Conservation (phyloP, 2,113 vertebrate species). For the Equus quagga region DNA sequence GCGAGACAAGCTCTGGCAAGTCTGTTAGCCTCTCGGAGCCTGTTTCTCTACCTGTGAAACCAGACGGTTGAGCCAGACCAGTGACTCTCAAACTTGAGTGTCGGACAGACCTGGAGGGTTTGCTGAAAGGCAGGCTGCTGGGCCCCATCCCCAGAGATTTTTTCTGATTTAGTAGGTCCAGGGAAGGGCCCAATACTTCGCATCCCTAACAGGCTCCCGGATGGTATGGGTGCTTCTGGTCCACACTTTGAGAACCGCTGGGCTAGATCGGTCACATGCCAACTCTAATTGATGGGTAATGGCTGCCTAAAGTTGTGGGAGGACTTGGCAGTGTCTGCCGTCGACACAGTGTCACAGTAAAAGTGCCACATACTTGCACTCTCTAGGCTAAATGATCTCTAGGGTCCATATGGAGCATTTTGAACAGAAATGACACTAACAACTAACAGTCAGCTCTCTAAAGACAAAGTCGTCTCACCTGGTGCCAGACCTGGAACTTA, state of each 20-base stretch:
- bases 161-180: background rate
- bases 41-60: background rate
- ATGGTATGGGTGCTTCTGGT: background rate
- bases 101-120: background rate
- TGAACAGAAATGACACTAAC: background rate
- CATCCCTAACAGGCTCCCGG: background rate
- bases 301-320: background rate
- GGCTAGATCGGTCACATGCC: background rate
- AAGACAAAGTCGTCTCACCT: background rate
- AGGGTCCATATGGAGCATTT: background rate
- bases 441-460: background rate
- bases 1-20: background rate
- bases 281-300: background rate
- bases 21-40: background rate
- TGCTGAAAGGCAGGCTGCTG: background rate
- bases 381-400: background rate
- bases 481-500: conserved; percentile 70
- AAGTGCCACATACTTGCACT: background rate
- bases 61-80: background rate
- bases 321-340: background rate
- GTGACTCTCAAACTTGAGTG: background rate
- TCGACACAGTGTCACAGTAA: background rate
- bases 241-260: background rate
- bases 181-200: background rate
- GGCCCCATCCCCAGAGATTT: background rate